Conservation (phyloP, 2,113 vertebrate species). For the Willisornis vidua region DNA sequence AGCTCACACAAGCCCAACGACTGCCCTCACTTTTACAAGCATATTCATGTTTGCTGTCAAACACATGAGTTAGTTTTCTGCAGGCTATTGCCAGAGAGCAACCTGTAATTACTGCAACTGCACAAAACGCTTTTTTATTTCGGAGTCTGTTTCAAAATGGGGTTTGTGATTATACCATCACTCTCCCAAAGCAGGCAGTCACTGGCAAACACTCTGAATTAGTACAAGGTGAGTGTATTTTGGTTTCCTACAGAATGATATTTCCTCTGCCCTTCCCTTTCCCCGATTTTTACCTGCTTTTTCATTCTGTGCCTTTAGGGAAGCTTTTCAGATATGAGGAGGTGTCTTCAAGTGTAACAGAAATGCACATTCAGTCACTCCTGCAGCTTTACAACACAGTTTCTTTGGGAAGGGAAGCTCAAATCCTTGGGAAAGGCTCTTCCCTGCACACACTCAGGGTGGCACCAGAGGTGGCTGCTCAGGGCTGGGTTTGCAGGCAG, state of each 20-base stretch:
- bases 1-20: slow-evolving; percentile 48
- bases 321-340: neutral
- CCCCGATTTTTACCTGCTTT: neutral
- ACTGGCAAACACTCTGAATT: neutral
- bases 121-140: slow-evolving; percentile 56
- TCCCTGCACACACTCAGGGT: neutral
- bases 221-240: neutral
- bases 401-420: neutral
- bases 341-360: neutral
- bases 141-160: slow-evolving; percentile 44
- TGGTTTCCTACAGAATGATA: neutral
- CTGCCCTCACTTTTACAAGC: slow-evolving; percentile 53
- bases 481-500: neutral
- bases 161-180: neutral
- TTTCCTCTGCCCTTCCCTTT: neutral
- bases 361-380: neutral
- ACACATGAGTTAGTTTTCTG: slow-evolving; percentile 48
- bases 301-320: neutral
- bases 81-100: slow-evolving; percentile 56
- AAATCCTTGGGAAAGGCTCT: neutral
- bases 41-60: slow-evolving; percentile 51
- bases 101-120: slow-evolving; percentile 53
- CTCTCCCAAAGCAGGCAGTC: neutral
- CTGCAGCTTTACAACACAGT: neutral
- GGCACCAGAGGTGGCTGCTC: slow-evolving; percentile 17